phyloP scores from a whole-genome alignment of 2,113 vertebrate species.

The Astatotilapia flaviijosephi region DNA sequence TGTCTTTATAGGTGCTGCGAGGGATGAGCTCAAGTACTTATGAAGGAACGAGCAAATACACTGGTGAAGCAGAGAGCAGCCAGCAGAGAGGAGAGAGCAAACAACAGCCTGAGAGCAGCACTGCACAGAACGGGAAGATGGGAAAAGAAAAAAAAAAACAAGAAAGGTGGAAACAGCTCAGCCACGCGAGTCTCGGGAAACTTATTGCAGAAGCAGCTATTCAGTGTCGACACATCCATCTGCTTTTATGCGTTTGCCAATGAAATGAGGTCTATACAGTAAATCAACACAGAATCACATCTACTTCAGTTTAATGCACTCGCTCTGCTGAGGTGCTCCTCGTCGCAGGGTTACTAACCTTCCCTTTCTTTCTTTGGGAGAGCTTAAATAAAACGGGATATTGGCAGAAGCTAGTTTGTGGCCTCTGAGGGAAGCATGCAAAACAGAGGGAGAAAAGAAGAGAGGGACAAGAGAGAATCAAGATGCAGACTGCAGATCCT shows the following conservation, averaged over 20 bases:
- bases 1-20: background rate
- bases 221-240: background rate
- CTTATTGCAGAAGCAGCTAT: background rate
- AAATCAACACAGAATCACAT: background rate
- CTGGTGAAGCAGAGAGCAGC: slow-evolving; percentile 23
- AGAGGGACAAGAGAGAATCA: slow-evolving; percentile 34
- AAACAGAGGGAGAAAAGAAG: slow-evolving; percentile 21
- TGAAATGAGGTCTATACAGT: background rate
- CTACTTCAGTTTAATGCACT: background rate
- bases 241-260: background rate
- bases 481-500: background rate
- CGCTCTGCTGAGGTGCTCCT: background rate
- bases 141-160: background rate
- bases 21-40: background rate
- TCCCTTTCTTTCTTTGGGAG: slow-evolving; percentile 74
- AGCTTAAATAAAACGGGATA: slow-evolving; percentile 74
- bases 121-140: background rate
- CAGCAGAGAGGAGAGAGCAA: background rate
- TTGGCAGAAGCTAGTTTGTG: slow-evolving; percentile 69
- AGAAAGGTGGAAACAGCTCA: background rate
- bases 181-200: background rate
- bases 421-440: slow-evolving; percentile 63
- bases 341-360: slow-evolving; percentile 65
- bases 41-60: slow-evolving; percentile 12
- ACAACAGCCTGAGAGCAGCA: background rate